Conservation (phyloP, 2,113 vertebrate species). For the Platysteira castanea region DNA sequence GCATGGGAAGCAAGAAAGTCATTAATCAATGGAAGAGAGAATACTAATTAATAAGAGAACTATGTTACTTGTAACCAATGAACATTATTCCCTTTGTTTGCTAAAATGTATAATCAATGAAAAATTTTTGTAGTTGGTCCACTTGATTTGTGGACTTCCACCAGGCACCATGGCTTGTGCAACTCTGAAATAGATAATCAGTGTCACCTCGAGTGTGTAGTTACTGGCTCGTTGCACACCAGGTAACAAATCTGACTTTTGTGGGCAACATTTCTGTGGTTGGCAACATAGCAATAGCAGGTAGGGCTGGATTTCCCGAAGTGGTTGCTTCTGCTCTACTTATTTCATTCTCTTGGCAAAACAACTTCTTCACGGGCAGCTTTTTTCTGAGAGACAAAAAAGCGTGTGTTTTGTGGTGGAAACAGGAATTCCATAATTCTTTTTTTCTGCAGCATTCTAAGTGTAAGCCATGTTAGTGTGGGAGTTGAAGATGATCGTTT, state of each 20-base stretch:
- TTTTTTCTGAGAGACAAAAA: neutral
- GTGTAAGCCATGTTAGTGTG: neutral
- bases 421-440: neutral
- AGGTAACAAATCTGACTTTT: fast-evolving
- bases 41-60: neutral
- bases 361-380: neutral
- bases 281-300: neutral
- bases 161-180: fast-evolving
- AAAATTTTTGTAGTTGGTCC: neutral
- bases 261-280: neutral
- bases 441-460: neutral
- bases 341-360: neutral
- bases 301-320: neutral
- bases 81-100: neutral
- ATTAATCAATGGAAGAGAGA: neutral
- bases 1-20: neutral
- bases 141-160: neutral
- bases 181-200: neutral
- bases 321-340: neutral
- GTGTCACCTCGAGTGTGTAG: fast-evolving
- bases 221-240: neutral
- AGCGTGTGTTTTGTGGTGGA: neutral
- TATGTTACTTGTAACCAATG: neutral
- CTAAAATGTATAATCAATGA: neutral
- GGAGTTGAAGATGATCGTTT: neutral